Percentiles rank a stretch among this genome's conserved stretches.
Conservation (phyloP, 2,113 vertebrate species). For the Limnothrissa miodon region DNA sequence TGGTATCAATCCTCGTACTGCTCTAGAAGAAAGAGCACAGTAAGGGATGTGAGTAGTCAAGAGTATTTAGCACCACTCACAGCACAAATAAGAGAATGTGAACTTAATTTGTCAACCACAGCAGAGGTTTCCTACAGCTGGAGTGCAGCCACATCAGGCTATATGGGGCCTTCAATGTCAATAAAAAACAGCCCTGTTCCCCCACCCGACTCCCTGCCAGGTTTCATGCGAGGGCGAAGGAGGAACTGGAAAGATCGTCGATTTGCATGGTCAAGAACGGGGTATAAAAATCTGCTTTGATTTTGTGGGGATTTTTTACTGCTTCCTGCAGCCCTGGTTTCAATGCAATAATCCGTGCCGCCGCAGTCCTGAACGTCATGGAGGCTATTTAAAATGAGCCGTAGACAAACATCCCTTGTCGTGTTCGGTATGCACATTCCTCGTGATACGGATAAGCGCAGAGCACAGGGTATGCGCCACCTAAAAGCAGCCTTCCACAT, state of each 20-base stretch:
- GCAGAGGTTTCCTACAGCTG: not conserved
- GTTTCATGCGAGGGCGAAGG: not conserved
- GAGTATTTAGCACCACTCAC: not conserved
- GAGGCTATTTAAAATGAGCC: constrained; percentile 41
- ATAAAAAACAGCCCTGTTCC: not conserved
- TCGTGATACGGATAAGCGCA: constrained; percentile 47
- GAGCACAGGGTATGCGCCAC: constrained; percentile 9
- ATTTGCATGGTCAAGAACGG: constrained; percentile 36
- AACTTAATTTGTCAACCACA: constrained; percentile 17
- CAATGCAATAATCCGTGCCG: constrained; percentile 47
- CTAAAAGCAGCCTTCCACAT: constrained; percentile 32
- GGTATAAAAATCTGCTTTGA: constrained; percentile 19
- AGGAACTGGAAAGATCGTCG: constrained; percentile 36
- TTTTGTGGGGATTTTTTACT: constrained; percentile 45
- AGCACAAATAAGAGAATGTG: not conserved
- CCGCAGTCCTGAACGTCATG: constrained; percentile 50
- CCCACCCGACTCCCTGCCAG: not conserved
- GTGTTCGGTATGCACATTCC: constrained; percentile 35
- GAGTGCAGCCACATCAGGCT: not conserved
- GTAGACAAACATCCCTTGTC: constrained; percentile 46
- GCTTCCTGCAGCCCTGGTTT: constrained; percentile 51
- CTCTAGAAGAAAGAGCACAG: not conserved
- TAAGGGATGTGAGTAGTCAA: not conserved
- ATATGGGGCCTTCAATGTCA: not conserved
- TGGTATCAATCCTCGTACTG: not conserved